phyloP scores from a whole-genome alignment of 1,140 invertebrate genomes.

The Brachionus asplanchnoidis region DNA sequence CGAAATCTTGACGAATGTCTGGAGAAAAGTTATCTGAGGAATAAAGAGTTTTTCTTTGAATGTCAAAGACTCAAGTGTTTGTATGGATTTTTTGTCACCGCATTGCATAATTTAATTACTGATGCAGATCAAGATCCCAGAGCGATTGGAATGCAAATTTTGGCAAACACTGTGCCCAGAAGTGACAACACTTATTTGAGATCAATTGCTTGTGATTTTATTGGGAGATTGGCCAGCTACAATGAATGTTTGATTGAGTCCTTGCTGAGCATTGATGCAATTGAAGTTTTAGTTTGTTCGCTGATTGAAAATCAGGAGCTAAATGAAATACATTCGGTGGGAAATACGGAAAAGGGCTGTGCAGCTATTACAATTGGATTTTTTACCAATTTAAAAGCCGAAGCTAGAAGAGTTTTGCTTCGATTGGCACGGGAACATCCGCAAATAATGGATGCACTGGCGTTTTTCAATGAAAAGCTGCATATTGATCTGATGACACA shows the following conservation, averaged over 20 bases:
- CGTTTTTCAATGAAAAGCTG: neutral
- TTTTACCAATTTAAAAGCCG: conserved; percentile 2
- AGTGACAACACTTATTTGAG: neutral
- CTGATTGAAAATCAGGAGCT: neutral
- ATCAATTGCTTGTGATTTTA: conserved; percentile 18
- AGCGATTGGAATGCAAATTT: conserved; percentile 20
- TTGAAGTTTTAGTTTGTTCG: neutral
- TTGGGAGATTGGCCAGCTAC: neutral
- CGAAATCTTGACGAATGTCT: neutral
- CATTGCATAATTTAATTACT: conserved; percentile 7
- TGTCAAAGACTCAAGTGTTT: neutral
- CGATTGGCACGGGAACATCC: neutral
- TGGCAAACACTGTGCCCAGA: neutral
- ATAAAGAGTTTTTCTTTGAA: neutral
- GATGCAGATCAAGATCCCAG: conserved; percentile 27
- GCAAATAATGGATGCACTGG: neutral
- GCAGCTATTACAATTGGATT: conserved; percentile 16
- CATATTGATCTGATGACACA: neutral
- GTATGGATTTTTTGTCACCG: neutral
- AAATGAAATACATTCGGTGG: neutral
- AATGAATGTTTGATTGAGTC: conserved; percentile 11
- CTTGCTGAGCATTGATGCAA: neutral
- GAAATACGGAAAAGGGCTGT: neutral
- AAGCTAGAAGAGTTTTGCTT: conserved; percentile 14
- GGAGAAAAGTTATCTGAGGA: neutral